A percentile compares a stretch with the other conserved stretches of the same genome.
Evolutionary conservation across 2,113 vertebrate species (phyloP).

Genomic region (Odobenus rosmarus): DNA sequence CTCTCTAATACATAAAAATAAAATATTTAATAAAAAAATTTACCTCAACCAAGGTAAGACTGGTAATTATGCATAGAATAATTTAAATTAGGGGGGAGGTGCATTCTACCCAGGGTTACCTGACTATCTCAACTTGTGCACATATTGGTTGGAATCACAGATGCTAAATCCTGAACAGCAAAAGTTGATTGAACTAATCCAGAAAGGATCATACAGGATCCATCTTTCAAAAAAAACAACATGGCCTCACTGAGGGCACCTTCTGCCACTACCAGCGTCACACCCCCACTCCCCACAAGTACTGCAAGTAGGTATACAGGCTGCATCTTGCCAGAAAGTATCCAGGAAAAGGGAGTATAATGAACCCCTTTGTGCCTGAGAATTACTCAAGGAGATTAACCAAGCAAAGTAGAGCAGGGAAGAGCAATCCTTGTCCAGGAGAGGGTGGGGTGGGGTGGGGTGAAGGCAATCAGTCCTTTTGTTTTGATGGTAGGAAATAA

Average conservation of each 20-base stretch:
- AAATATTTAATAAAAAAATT: background rate
- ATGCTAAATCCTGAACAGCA: background rate
- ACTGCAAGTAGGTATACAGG: background rate
- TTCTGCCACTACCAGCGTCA: background rate
- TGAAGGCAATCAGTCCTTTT: background rate
- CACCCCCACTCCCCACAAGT: background rate
- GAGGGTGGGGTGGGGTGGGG: rapidly evolving
- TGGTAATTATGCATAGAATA: background rate
- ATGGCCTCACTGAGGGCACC: background rate
- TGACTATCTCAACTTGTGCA: background rate
- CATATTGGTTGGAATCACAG: background rate
- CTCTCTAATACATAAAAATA: too few relatives aligned
- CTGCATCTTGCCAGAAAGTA: background rate
- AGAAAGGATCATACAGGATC: background rate
- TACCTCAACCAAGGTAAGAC: background rate
- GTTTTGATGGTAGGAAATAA: background rate
- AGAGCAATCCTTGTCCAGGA: background rate
- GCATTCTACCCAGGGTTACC: background rate
- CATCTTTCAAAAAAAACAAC: background rate
- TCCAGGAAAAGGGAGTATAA: background rate
- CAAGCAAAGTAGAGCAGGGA: rapidly evolving
- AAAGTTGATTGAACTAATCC: background rate
- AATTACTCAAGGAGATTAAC: background rate
- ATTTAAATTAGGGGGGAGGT: background rate
- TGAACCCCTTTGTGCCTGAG: background rate